phyloP scores from a whole-genome alignment of 2,888 invertebrate genomes.

The Trissolcus japonicus region DNA sequence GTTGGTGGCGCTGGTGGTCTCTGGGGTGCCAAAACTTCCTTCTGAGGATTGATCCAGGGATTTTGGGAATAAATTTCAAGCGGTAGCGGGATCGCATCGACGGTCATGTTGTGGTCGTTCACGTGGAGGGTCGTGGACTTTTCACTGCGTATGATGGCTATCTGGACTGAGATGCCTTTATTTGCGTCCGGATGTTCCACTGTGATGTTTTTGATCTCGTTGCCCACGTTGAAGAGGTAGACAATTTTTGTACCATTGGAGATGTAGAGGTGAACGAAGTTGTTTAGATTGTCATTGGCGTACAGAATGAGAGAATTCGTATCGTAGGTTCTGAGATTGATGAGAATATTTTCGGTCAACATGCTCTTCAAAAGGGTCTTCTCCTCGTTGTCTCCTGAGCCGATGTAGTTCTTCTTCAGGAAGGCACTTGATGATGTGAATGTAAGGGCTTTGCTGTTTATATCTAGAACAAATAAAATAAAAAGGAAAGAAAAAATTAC shows the following conservation, averaged over 20 bases:
- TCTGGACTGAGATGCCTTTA: slow-evolving; percentile 90
- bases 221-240: slow-evolving; percentile 89
- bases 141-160: slow-evolving; percentile 87
- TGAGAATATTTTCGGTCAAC: slow-evolving; percentile 87
- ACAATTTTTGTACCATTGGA: slow-evolving; percentile 87
- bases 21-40: slow-evolving; percentile 91
- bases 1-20: slow-evolving; percentile 92
- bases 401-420: slow-evolving; percentile 87
- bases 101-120: slow-evolving; percentile 85
- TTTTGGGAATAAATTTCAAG: slow-evolving; percentile 88
- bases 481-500: background rate
- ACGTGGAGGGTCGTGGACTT: slow-evolving; percentile 88
- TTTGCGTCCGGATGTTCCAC: slow-evolving; percentile 86
- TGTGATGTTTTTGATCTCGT: slow-evolving; percentile 87
- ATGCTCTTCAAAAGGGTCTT: slow-evolving; percentile 82
- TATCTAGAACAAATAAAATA: slow-evolving; percentile 84
- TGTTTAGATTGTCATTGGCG: slow-evolving; percentile 94
- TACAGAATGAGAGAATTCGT: slow-evolving; percentile 89
- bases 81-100: slow-evolving; percentile 83
- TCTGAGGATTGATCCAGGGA: slow-evolving; percentile 90
- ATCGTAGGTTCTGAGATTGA: slow-evolving; percentile 93
- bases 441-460: slow-evolving; percentile 92
- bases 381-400: slow-evolving; percentile 79
- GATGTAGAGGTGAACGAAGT: slow-evolving; percentile 93
- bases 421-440: slow-evolving; percentile 89